A percentile compares a stretch with the other conserved stretches of the same genome.
phyloP scores from a whole-genome alignment of 2,797 vertebrate genomes.

The Prunella strophiata region DNA sequence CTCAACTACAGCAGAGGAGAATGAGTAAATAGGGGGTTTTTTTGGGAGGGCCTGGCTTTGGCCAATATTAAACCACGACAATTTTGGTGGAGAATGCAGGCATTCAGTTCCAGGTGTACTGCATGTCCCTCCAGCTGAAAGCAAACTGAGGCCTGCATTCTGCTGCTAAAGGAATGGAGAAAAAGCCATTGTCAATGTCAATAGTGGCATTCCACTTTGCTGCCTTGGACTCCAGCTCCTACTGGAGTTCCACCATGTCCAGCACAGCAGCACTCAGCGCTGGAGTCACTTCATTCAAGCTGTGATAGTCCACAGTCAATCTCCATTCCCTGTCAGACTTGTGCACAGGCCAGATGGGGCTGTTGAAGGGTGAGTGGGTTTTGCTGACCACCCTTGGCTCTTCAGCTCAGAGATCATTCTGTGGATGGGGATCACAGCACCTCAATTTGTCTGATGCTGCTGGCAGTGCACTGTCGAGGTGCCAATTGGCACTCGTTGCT shows the following conservation, averaged over 20 bases:
- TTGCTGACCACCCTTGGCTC: neutral
- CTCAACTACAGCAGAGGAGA: neutral
- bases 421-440: neutral
- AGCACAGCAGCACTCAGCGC: fast-evolving
- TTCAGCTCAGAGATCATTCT: neutral
- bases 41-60: neutral
- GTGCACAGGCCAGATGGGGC: fast-evolving
- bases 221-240: neutral
- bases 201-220: too few species aligned
- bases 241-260: neutral
- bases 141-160: neutral
- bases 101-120: neutral
- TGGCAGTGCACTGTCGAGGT: fast-evolving
- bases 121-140: fast-evolving
- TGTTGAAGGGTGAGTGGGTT: neutral
- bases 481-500: fast-evolving
- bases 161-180: neutral
- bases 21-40: neutral
- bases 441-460: fast-evolving
- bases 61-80: neutral
- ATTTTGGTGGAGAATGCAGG: neutral
- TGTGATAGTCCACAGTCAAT: neutral
- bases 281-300: neutral
- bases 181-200: neutral
- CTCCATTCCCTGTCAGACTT: neutral